Evolutionary conservation across 2,888 invertebrate species (phyloP), one percentile per base, ranked within the genome.

Genomic region (Odontocolon sp.): DNA sequence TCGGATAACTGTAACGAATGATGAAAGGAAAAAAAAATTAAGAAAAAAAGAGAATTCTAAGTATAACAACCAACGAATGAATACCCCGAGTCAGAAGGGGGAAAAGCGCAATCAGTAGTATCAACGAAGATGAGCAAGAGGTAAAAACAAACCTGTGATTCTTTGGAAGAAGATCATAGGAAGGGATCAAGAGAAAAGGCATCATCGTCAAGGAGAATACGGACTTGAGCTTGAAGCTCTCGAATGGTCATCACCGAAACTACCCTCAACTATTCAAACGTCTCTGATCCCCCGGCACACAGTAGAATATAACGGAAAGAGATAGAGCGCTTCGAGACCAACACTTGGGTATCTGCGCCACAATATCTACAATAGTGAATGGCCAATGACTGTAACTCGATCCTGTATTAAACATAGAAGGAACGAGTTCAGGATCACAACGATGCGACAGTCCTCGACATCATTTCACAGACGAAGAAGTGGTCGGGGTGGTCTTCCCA

Each of bases 71-170:
- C 21, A 33, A 33, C 61, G 63, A 50, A 61, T 77, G 76, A 77
- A 72, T 68, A 57, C 54, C 52, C 40, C 26, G 18, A 14, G 63
- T 68, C 36, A 14, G 31, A 67, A 26, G 38, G 59, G 54, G 45
- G 57, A 68, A 70, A 70, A 47, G 72, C 56, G 38, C 77, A 77
- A 77, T 77, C 72, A 72, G 72, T 63, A 45, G 31, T 57, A 56
- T 36, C 54, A 31, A 45, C n/a, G 67, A 45, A 18, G 23, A 33
- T 26, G 28, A 38, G 9, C 45, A 8, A n/a, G 45, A 21, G 26
- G n/a, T n/a, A n/a, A n/a, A n/a, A n/a, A n/a, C n/a, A n/a, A n/a
- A n/a, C n/a, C n/a, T n/a, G n/a, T n/a, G n/a, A n/a, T n/a, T n/a
- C n/a, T n/a, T n/a, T n/a, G n/a, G n/a, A n/a, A n/a, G n/a, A n/a